Conservation (phyloP, 23 tunicate species). For the Trididemnum clinides region DNA sequence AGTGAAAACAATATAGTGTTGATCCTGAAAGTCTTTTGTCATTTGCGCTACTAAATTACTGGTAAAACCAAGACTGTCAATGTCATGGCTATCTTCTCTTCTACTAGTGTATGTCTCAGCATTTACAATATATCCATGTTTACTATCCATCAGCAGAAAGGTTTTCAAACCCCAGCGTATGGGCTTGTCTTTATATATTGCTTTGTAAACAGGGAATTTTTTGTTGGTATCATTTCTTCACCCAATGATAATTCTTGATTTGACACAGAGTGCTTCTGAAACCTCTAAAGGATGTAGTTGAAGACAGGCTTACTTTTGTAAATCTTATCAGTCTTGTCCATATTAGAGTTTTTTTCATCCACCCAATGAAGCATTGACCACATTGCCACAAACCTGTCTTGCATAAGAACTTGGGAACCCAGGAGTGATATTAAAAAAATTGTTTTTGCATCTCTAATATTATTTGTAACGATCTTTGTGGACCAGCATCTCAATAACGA, state of each 20-base stretch:
- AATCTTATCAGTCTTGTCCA: constrained; percentile 11
- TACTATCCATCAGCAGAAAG: neutral
- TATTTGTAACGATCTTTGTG: constrained; percentile 22
- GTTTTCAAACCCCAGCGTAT: neutral
- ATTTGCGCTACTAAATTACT: too few relatives aligned
- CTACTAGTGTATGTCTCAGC: neutral
- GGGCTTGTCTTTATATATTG: neutral
- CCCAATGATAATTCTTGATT: neutral
- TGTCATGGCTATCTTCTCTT: constrained; percentile 3
- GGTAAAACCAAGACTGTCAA: too few relatives aligned
- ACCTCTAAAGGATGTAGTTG: neutral
- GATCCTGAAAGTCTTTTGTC: constrained; percentile 20
- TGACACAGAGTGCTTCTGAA: neutral
- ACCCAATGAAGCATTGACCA: constrained; percentile 14
- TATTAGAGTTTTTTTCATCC: neutral
- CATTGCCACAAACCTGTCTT: neutral
- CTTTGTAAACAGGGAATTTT: neutral
- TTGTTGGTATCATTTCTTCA: neutral
- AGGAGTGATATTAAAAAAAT: neutral
- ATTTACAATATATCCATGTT: neutral
- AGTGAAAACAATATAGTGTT: neutral
- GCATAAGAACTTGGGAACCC: constrained; percentile 10
- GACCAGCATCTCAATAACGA: constrained; percentile 18
- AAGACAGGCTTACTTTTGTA: neutral
- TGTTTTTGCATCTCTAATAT: constrained; percentile 2